These are phyloP conservation scores for Campopleginae sp. DNA, from an alignment of 2,888 invertebrate species.

Conservation along the genomic window DNA sequence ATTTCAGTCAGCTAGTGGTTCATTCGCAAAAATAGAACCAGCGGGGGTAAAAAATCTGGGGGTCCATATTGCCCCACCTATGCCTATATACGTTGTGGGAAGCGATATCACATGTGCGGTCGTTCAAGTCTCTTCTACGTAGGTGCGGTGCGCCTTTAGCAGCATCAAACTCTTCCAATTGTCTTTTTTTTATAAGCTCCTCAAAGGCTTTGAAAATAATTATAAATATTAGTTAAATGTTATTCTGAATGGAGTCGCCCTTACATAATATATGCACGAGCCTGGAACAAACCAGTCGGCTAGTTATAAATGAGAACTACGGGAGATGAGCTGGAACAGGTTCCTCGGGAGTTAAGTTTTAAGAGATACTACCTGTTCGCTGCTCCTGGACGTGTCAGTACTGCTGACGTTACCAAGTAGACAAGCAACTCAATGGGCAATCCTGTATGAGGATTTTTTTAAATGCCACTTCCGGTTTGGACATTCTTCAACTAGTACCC, in stretches of 20 bases:
- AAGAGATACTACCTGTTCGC: conserved; percentile 14
- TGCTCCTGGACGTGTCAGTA: conserved; percentile 50
- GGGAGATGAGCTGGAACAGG: conserved; percentile 44
- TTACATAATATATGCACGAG: conserved; percentile 20
- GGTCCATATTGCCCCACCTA: conserved; percentile 4
- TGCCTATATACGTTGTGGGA: neutral
- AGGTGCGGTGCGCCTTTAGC: neutral
- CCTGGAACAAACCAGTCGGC: conserved; percentile 57
- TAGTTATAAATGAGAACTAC: conserved; percentile 34
- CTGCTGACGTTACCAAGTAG: conserved; percentile 14
- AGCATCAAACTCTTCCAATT: neutral
- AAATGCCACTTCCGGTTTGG: conserved; percentile 65
- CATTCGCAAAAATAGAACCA: neutral
- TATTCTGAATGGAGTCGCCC: neutral
- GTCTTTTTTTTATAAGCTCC: neutral
- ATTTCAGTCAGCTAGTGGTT: too few species aligned
- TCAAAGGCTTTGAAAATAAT: neutral
- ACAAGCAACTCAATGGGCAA: conserved; percentile 46
- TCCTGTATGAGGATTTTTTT: conserved; percentile 53
- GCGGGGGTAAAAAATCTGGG: neutral
- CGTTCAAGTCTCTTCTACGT: neutral
- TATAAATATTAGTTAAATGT: neutral
- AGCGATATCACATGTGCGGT: conserved; percentile 5
- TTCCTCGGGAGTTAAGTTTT: conserved; percentile 28
- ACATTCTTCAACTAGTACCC: conserved; percentile 15